Evolutionary conservation across 2,797 vertebrate species (phyloP).

Genomic region (Phalanger gymnotis): DNA sequence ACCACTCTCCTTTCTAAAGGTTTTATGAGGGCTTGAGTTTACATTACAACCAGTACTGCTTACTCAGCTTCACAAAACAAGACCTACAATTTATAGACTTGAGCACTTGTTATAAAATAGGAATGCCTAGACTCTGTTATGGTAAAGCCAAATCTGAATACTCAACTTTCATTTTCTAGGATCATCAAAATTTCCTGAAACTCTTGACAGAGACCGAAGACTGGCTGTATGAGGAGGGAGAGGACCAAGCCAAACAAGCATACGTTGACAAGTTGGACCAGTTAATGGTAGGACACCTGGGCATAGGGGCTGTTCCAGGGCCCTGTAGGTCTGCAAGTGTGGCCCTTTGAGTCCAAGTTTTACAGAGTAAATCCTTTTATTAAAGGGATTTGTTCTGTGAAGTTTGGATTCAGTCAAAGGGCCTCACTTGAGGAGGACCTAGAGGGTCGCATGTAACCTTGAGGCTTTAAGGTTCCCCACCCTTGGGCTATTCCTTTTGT

Average conservation of each 20-base stretch:
- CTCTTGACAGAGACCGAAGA: conserved; percentile 87
- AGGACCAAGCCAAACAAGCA: conserved; percentile 88
- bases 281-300: conserved; percentile 83
- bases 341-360: too few species aligned
- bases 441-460: too few species aligned
- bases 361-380: too few species aligned
- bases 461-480: too few species aligned
- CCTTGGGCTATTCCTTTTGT: neutral
- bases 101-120: neutral
- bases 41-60: neutral
- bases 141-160: neutral
- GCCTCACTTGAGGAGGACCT: too few species aligned
- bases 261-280: conserved; percentile 88
- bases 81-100: neutral
- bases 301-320: neutral
- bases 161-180: conserved; percentile 73
- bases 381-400: too few species aligned
- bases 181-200: conserved; percentile 83
- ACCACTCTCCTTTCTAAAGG: neutral
- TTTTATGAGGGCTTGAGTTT: neutral
- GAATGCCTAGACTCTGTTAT: neutral
- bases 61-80: neutral
- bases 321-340: too few species aligned
- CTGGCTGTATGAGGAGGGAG: conserved; percentile 90
- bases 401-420: too few species aligned